Percentiles rank a stretch among this genome's conserved stretches.
Conservation (phyloP, 2,888 invertebrate species). For the Nomada goodeniana region DNA sequence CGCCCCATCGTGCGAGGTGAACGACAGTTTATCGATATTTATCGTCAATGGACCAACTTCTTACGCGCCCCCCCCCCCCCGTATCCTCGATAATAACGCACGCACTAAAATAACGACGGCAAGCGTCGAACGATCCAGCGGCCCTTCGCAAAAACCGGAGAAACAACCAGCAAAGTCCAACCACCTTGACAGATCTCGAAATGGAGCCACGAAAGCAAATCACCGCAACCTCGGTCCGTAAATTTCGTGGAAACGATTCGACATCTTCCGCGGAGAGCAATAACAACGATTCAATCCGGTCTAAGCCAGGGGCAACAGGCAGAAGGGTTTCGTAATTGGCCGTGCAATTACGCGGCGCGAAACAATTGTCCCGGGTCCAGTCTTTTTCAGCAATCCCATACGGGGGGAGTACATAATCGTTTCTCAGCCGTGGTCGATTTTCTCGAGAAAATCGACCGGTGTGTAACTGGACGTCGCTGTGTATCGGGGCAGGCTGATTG, state of each 20-base stretch:
- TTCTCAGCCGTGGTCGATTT: slow-evolving; percentile 29
- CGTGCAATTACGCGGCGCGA: slow-evolving; percentile 60
- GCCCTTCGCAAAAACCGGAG: too few relatives aligned
- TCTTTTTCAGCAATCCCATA: not conserved
- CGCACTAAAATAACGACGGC: not conserved
- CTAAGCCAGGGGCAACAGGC: not conserved
- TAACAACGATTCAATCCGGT: slow-evolving; percentile 48
- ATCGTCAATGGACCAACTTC: too few relatives aligned
- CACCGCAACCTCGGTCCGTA: not conserved
- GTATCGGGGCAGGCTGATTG: slow-evolving; percentile 62
- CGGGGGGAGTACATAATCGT: not conserved
- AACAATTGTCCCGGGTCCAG: slow-evolving; percentile 44
- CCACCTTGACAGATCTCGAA: not conserved
- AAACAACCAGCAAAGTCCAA: too few relatives aligned
- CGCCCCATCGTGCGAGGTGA: too few relatives aligned
- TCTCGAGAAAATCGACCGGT: slow-evolving; percentile 59
- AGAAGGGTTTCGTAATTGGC: slow-evolving; percentile 56
- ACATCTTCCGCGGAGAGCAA: slow-evolving; percentile 51
- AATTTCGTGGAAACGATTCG: slow-evolving; percentile 50
- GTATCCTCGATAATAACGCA: too few relatives aligned
- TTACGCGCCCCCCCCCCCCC: too few relatives aligned
- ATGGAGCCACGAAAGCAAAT: not conserved
- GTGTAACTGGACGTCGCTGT: slow-evolving; percentile 13
- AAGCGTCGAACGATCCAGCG: not conserved
- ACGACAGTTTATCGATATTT: too few relatives aligned